Evolutionary conservation across 2,797 vertebrate genomes (phyloP), one percentile per base, ranked within the genome.

Genomic region (Paramormyrops hopkinsi): DNA sequence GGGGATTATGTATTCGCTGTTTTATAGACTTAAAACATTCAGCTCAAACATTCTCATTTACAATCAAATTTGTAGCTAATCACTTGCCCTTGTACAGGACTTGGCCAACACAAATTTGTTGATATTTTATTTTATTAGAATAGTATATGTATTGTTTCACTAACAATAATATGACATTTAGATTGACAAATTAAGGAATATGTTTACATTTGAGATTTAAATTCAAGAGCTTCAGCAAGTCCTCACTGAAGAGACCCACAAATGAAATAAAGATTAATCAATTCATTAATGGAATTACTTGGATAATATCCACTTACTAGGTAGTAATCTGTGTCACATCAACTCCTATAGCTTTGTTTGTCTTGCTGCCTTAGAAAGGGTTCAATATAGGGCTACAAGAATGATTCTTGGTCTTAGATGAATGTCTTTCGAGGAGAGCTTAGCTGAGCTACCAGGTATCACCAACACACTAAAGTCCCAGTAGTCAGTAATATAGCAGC

Each of bases 1-100:
- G 37, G 62, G 89, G 62, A 87, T 87, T 76, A 89, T 56, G 62
- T 46, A 54, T 89, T 89, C 84, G 54, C 65, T 46, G 62, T 50
- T 86, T 87, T 89, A 69, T 54, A 44, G 48, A 33, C 44, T 86
- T 46, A 46, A 88, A n/a, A 85, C n/a, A n/a, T n/a, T n/a, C 29
- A 9, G 53, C 29, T 87, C 17, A 22, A 59, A 56, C 51, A 87
- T 44, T 87, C 29, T 44, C 17, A 22, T 11, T 8, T 8, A 44
- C 56, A 86, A 86, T 54, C 53, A 7, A 41, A 87, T 87, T 59
- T 87, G 33, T 56, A 29, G 53, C 33, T 33, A 41, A 87, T 41
- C 33, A 56, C 14, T 2, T 19, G 33, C 14, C 9, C 2, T 25
- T 48, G 37, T 53, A 8, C 76, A 29, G 48, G 22, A 8, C 17